phyloP scores from a whole-genome alignment of 2,113 vertebrate genomes.

The Leucoraja erinaceus region DNA sequence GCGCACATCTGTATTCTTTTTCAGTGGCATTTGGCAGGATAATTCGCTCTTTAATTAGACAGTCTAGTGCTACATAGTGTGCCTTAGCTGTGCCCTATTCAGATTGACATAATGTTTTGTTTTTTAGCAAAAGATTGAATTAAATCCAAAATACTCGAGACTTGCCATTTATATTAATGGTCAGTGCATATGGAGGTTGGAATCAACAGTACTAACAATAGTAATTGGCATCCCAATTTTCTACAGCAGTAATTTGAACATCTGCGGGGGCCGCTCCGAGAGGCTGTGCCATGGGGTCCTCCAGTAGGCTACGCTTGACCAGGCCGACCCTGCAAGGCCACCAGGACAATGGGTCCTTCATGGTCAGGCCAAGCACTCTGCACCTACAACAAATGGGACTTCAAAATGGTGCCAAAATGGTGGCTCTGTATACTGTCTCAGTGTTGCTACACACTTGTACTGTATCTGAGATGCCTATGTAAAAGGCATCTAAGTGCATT shows the following conservation, averaged over 20 bases:
- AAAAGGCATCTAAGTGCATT: no score
- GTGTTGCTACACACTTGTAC: no score
- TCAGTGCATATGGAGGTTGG: not conserved
- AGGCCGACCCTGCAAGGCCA: no score
- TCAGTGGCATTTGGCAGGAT: not conserved
- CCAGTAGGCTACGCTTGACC: no score
- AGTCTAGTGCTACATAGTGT: not conserved
- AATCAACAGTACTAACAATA: not conserved
- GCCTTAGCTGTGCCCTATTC: not conserved
- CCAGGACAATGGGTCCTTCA: no score
- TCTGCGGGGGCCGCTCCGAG: not conserved
- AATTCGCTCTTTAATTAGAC: not conserved
- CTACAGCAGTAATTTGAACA: not conserved
- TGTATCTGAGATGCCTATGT: no score
- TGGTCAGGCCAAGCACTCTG: no score
- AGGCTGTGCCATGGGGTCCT: no score
- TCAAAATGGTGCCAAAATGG: no score
- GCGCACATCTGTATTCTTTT: not conserved
- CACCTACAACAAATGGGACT: no score
- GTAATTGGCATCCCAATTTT: not conserved
- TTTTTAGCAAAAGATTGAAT: not conserved
- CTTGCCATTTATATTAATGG: not conserved
- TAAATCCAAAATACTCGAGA: not conserved
- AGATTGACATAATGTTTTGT: not conserved
- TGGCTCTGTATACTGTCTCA: no score